A percentile compares a stretch with the other conserved stretches of the same genome.
Evolutionary conservation across 2,113 vertebrate genomes (phyloP).

Genomic region (Daboia siamensis): DNA sequence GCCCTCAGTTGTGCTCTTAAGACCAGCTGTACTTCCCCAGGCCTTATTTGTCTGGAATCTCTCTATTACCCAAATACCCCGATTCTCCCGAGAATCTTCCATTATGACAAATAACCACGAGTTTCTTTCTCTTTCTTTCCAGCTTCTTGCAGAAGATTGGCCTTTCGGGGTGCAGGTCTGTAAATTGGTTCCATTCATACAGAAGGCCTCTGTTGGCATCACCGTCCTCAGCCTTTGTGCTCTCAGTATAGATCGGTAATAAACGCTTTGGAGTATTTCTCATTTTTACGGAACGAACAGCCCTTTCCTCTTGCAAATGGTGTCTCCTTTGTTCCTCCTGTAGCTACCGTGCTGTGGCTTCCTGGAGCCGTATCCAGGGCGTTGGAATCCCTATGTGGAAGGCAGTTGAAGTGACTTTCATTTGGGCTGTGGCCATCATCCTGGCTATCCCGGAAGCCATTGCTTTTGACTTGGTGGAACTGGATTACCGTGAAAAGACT

Average conservation of each 20-base stretch:
- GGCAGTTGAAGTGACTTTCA: slow-evolving; percentile 79
- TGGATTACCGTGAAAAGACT: slow-evolving; percentile 76
- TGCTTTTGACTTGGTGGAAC: slow-evolving; percentile 82
- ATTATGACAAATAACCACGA: not conserved
- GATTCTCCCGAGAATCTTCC: not conserved
- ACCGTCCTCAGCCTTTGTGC: slow-evolving; percentile 89
- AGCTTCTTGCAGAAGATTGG: slow-evolving; percentile 87
- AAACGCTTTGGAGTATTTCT: not conserved
- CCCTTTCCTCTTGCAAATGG: not conserved
- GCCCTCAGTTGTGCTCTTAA: too few species aligned
- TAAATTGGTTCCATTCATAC: slow-evolving; percentile 86
- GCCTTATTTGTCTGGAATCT: not conserved
- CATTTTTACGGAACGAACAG: not conserved
- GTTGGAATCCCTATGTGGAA: slow-evolving; percentile 91
- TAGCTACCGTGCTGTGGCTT: slow-evolving; percentile 88
- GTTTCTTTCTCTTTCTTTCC: slow-evolving; percentile 8
- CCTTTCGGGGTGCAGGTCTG: slow-evolving; percentile 85
- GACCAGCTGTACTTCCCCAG: not conserved
- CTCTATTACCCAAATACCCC: not conserved
- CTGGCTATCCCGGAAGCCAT: slow-evolving; percentile 83
- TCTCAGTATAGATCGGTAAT: slow-evolving; percentile 88
- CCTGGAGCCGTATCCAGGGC: slow-evolving; percentile 89
- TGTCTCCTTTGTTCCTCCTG: not conserved
- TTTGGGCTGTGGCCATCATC: slow-evolving; percentile 81
- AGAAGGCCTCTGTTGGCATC: slow-evolving; percentile 88